Evolutionary conservation across 2,888 invertebrate genomes (phyloP), one percentile per base, ranked within the genome.

Genomic region (Ornithoptera priamus): DNA sequence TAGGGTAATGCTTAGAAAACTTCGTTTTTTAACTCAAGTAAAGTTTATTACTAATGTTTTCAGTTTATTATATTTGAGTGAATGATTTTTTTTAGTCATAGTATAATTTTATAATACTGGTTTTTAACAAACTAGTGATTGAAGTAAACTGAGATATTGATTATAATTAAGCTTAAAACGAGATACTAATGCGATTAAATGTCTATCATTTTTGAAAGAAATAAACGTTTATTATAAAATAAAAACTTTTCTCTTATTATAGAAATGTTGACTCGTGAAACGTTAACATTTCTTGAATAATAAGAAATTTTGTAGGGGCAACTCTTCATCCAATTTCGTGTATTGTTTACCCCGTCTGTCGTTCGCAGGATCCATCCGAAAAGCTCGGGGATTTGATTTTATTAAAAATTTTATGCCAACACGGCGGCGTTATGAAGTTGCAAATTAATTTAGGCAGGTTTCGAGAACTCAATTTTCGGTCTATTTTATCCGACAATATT

Each of bases 401-500:
- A 87, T 88, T 88, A 89, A 90, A 89, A 88, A 83, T 77, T 80
- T 81, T 83, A 85, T 84, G 82, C 81, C 83, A 81, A 83, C 86
- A 83, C 88, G 81, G 84, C 82, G 82, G 86, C 83, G 88, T 88
- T 91, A 88, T 87, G 85, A 89, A 91, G 87, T 90, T 90, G 84
- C 87, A 90, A 92, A 91, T 92, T 92, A 90, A 92, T 90, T 91
- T 89, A 87, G 88, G 81, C 85, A 81, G 85, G 85, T 88, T 87
- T 86, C 82, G 86, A 83, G 84, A 92, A 92, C 90, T 90, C 89
- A 90, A 90, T 91, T 91, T 90, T 85, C 86, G 81, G 86, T 89
- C 87, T 88, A 89, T 90, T 91, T 89, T 87, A 88, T 89, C 85
- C 87, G 84, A 85, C 89, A 91, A 91, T 91, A 90, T 91, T 92